Conservation (phyloP, 1,140 invertebrate genomes). For the Caenorhabditis brenneri region DNA sequence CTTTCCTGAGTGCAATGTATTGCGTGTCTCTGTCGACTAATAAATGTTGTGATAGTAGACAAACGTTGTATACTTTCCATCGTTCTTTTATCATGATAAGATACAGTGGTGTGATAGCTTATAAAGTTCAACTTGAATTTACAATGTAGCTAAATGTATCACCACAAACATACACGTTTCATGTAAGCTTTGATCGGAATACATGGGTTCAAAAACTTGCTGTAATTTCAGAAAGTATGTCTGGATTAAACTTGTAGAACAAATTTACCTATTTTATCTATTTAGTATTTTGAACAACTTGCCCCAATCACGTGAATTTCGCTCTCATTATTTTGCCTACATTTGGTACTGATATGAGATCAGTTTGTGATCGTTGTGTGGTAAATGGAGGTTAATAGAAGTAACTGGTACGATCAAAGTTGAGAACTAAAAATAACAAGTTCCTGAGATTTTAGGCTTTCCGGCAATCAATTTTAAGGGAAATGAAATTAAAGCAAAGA, state of each 20-base stretch:
- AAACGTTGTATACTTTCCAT: neutral
- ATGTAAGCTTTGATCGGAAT: too few relatives aligned
- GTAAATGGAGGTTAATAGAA: neutral
- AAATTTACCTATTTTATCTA: neutral
- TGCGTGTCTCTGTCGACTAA: neutral
- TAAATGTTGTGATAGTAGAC: neutral
- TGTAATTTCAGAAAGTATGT: too few relatives aligned
- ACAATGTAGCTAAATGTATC: too few relatives aligned
- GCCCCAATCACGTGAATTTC: neutral
- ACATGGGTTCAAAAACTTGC: too few relatives aligned
- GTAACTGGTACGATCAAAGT: neutral
- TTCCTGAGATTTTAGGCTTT: neutral
- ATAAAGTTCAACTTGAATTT: too few relatives aligned
- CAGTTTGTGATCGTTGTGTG: neutral
- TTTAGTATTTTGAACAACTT: neutral
- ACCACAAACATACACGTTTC: too few relatives aligned
- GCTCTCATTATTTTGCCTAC: neutral
- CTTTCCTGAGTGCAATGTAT: neutral
- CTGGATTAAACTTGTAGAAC: neutral
- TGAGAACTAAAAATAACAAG: neutral
- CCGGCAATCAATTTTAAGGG: too few relatives aligned
- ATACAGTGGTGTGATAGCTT: neutral
- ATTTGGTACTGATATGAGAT: conserved; percentile 18
- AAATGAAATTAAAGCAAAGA: neutral
- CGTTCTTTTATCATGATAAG: neutral